A percentile compares a stretch with the other conserved stretches of the same genome.
These are phyloP conservation scores for Ciconia nigra DNA, from an alignment of 2,797 vertebrate species.

Conservation along the genomic window DNA sequence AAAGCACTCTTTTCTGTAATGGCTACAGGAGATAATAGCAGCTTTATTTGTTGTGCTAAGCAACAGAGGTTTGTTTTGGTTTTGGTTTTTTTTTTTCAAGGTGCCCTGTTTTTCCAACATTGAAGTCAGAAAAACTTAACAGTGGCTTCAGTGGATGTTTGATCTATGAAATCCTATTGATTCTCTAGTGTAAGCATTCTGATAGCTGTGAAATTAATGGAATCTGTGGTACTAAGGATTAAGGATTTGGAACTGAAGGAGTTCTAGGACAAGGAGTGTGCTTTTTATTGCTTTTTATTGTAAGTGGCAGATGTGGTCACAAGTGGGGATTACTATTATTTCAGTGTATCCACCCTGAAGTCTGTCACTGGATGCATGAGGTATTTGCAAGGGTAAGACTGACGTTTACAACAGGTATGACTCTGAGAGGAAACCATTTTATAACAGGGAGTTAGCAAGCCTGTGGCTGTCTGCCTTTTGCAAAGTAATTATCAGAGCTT, in stretches of 20 bases:
- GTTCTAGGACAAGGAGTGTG: neutral
- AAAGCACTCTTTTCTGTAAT: neutral
- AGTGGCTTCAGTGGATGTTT: neutral
- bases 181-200: neutral
- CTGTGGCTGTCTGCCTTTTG: neutral
- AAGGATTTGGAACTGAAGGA: neutral
- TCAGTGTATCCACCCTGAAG: neutral
- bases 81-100: neutral
- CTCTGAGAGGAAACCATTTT: neutral
- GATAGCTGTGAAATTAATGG: neutral
- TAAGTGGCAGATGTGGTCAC: neutral
- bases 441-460: neutral
- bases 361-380: neutral
- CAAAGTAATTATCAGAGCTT: neutral
- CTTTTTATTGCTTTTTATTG: neutral
- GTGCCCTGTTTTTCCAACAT: neutral
- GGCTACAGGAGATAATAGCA: neutral
- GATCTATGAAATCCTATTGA: neutral
- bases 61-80: neutral
- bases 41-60: neutral
- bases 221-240: neutral
- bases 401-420: neutral
- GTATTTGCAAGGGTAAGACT: neutral
- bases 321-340: neutral
- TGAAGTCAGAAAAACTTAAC: neutral